Evolutionary conservation across 30 jellyfish, hydroid and myxozoan species (phyloP), one percentile per base, ranked within the genome.

Genomic region (Hydractinia symbiolongicarpus): DNA sequence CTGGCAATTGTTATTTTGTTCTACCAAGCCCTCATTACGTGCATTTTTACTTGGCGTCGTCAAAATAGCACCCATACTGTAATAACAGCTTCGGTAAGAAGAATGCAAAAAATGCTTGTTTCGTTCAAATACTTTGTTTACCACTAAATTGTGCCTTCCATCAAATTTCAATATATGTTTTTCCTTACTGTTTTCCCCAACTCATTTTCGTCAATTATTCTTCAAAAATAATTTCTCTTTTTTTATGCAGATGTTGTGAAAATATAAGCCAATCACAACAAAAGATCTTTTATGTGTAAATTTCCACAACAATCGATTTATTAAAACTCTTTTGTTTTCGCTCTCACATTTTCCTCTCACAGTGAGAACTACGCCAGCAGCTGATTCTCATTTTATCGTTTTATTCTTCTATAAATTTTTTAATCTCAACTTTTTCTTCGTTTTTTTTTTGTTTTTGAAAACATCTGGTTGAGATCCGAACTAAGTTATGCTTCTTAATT

Each of bases 1-100:
- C 56, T 20, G 80, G 6, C 86, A 78, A 72, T 90, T 90, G 94
- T 90, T 90, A 19, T 90, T 86, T 57, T 81, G 67, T 57, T 83
- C 95, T 4, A 61, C 50, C 9, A 49, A 9, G 49, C 44, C 11
- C 9, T 57, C 87, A 20, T 66, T 66, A n/a, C 67, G 55, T 6
- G 30, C 66, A 79, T 62, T 53, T 67, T 83, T 86, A 66, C 20
- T 60, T 13, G 97, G 97, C 7, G 93, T 90, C 53, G 97, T 88
- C 66, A 90, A 83, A 7, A 90, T 90, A 56, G 97, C 93, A 14
- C 97, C 97, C 97, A 90, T 86, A 16, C 14, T 73, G 78, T 30
- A 30, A 30, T 30, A 30, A 30, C 44, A 30, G 2, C 44, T 30
- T 30, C 69, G 15, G 15, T 17, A 58, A 13, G 19, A 58, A 58